Conservation (phyloP, 1,140 invertebrate species). For the Chionoecetes opilio region DNA sequence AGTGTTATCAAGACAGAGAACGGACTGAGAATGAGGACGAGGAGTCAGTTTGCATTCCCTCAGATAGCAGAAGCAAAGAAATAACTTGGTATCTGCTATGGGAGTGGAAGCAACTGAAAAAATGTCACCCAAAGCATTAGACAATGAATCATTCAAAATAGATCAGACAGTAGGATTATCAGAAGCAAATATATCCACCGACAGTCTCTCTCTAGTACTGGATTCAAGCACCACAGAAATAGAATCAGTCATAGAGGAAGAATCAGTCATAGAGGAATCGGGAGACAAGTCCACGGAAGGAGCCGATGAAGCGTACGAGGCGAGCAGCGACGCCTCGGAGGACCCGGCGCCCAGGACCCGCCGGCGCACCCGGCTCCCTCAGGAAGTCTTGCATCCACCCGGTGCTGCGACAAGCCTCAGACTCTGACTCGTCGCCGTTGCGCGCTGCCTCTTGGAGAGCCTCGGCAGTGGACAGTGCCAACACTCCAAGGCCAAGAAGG, state of each 20-base stretch:
- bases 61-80: background rate
- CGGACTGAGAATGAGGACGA: too few relatives aligned
- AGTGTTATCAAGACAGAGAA: too few relatives aligned
- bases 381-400: background rate
- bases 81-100: background rate
- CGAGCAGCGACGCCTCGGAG: constrained; percentile 73
- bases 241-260: too few relatives aligned
- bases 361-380: background rate
- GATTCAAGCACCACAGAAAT: background rate
- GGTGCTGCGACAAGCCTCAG: constrained; percentile 37
- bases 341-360: constrained; percentile 48
- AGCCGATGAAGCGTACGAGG: constrained; percentile 72
- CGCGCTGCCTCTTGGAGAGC: background rate
- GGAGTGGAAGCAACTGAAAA: too few relatives aligned
- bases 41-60: background rate
- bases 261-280: constrained; percentile 52
- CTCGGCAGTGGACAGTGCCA: background rate
- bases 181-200: too few relatives aligned
- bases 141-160: too few relatives aligned
- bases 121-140: too few relatives aligned
- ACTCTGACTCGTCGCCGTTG: constrained; percentile 64
- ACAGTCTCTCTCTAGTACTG: too few relatives aligned
- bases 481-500: background rate
- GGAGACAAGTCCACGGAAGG: background rate
- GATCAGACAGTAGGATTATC: too few relatives aligned